Conservation (phyloP, 2,113 vertebrate genomes). For the Erinaceus europaeus region DNA sequence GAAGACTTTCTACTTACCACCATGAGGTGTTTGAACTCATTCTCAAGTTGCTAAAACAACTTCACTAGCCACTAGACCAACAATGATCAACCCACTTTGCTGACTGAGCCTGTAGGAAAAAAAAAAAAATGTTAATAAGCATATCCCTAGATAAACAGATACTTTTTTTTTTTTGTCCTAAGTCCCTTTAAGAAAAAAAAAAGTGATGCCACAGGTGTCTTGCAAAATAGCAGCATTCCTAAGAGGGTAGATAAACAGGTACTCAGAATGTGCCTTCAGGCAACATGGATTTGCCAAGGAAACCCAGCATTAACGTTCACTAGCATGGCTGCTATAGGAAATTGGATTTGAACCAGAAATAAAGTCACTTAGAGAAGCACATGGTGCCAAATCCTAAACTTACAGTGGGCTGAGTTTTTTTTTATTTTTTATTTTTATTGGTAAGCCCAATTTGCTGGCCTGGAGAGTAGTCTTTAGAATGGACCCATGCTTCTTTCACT, state of each 20-base stretch:
- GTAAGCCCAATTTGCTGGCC: not conserved
- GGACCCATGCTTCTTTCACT: not conserved
- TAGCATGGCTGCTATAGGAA: not conserved
- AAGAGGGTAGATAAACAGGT: not conserved
- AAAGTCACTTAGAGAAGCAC: not conserved
- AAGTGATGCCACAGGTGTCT: not conserved
- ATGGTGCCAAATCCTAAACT: not conserved
- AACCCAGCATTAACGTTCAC: not conserved
- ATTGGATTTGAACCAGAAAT: slow-evolving; percentile 29
- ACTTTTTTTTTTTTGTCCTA: not conserved
- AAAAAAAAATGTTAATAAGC: not conserved
- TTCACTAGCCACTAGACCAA: not conserved
- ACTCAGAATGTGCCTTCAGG: not conserved
- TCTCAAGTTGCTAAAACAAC: not conserved
- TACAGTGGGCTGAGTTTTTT: not conserved
- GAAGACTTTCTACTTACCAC: not conserved
- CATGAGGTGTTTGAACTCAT: not conserved
- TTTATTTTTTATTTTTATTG: too few species aligned
- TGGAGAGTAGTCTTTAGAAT: not conserved
- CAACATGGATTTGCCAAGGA: not conserved
- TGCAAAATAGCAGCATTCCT: slow-evolving; percentile 7
- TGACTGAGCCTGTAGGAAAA: not conserved
- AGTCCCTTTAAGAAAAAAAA: slow-evolving; percentile 8
- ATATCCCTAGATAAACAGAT: not conserved
- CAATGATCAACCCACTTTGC: not conserved